Percentiles rank a stretch among this genome's conserved stretches.
Evolutionary conservation across 2,888 invertebrate species (phyloP).

Genomic region (Azorinus chamasolen): DNA sequence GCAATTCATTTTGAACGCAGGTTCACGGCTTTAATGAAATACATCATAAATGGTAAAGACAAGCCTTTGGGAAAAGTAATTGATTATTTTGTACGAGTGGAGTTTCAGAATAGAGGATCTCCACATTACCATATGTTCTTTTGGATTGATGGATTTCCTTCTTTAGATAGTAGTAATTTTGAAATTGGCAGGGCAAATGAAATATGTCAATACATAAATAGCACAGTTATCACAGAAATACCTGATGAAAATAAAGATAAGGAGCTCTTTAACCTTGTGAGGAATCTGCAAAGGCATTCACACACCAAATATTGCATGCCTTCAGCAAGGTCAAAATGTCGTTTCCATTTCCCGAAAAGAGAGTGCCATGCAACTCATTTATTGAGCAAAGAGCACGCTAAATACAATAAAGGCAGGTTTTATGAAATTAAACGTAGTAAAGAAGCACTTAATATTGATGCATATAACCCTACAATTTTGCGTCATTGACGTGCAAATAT

Average conservation of each 20-base stretch:
- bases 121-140: constrained; percentile 24
- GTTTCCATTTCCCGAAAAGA: constrained; percentile 44
- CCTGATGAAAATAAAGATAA: neutral
- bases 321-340: neutral
- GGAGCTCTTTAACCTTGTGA: neutral
- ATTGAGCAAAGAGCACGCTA: no score
- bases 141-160: no score
- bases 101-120: constrained; percentile 13
- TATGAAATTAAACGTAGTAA: constrained; percentile 26
- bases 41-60: neutral
- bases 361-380: no score
- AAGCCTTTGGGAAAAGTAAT: constrained; percentile 5
- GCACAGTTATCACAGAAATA: neutral
- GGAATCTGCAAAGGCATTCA: neutral
- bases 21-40: constrained; percentile 20
- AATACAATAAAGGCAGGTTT: constrained; percentile 36
- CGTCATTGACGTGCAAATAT: constrained; percentile 50
- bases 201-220: neutral
- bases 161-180: no score
- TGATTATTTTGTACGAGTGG: constrained; percentile 10
- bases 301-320: neutral
- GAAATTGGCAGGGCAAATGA: no score
- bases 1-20: no score
- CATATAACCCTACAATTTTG: constrained; percentile 36
- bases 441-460: constrained; percentile 17